Conservation (phyloP, 2,888 invertebrate species). For the Diplolepis rosae region DNA sequence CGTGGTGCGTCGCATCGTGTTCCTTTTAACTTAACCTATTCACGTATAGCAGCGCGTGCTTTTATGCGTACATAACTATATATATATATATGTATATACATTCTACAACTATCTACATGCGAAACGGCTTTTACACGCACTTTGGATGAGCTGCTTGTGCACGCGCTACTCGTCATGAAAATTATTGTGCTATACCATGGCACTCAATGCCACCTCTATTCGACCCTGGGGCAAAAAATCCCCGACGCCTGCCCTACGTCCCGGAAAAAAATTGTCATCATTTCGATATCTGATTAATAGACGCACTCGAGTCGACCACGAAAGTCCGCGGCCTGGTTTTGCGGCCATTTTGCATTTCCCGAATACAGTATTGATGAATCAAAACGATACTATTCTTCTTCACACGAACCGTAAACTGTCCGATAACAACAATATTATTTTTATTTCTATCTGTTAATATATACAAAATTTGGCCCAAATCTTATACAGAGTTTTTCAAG, state of each 20-base stretch:
- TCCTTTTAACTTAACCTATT: conserved; percentile 61
- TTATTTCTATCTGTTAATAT: no score
- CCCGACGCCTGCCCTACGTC: background rate
- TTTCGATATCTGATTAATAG: conserved; percentile 66
- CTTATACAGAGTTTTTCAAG: background rate
- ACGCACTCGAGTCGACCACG: conserved; percentile 62
- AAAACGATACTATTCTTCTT: conserved; percentile 43
- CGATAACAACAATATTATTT: background rate
- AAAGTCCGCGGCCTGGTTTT: conserved; percentile 62
- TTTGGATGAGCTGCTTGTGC: background rate
- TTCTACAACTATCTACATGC: conserved; percentile 22
- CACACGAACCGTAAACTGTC: background rate
- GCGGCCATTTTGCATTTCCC: conserved; percentile 65
- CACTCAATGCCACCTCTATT: background rate
- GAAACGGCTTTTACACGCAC: conserved; percentile 24
- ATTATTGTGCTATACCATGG: background rate
- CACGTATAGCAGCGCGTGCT: conserved; percentile 44
- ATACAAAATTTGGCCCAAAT: background rate
- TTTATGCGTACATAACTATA: conserved; percentile 35
- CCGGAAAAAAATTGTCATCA: conserved; percentile 44
- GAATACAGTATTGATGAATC: conserved; percentile 64
- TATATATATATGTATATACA: no score
- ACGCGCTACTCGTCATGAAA: background rate
- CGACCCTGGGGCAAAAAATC: background rate
- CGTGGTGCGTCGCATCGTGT: conserved; percentile 61